Evolutionary conservation across 2,113 vertebrate genomes (phyloP).

Genomic region (Sander vitreus): DNA sequence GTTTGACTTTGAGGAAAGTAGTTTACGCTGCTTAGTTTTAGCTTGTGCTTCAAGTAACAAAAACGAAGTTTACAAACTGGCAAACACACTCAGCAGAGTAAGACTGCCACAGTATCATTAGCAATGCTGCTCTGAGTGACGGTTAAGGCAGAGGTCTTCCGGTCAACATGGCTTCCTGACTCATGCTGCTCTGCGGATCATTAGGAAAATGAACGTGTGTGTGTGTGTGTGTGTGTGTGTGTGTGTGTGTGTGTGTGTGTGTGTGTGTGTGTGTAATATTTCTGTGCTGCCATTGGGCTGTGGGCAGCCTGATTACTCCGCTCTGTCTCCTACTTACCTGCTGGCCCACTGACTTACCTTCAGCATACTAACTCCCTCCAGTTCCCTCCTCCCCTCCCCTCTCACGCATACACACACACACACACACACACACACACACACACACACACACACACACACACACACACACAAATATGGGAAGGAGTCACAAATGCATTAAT

Average conservation of each 20-base stretch:
- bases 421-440: background rate
- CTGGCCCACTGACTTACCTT: conserved; percentile 74
- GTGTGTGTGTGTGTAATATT: conserved; percentile 29
- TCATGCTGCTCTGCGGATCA: conserved; percentile 76
- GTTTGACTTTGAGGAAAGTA: conserved; percentile 8
- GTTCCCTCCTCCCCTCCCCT: conserved; percentile 18
- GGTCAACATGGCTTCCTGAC: conserved; percentile 74
- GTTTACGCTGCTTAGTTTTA: background rate
- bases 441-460: background rate
- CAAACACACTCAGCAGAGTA: conserved; percentile 29
- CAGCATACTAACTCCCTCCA: conserved; percentile 76
- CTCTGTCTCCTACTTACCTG: conserved; percentile 78
- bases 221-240: conserved; percentile 27
- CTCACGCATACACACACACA: conserved; percentile 30
- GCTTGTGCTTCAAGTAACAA: conserved; percentile 23
- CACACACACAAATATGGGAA: conserved; percentile 35
- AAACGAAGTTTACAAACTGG: conserved; percentile 44
- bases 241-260: conserved; percentile 30
- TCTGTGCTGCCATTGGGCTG: conserved; percentile 67
- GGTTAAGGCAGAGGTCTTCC: conserved; percentile 75
- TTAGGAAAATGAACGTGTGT: conserved; percentile 80
- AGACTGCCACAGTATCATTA: conserved; percentile 70
- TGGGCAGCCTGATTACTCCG: conserved; percentile 76
- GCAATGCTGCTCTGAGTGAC: conserved; percentile 63
- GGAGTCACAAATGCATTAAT: conserved; percentile 82